Evolutionary conservation across 1,140 invertebrate genomes (phyloP).

Genomic region (Zaprionus tsacasi): DNA sequence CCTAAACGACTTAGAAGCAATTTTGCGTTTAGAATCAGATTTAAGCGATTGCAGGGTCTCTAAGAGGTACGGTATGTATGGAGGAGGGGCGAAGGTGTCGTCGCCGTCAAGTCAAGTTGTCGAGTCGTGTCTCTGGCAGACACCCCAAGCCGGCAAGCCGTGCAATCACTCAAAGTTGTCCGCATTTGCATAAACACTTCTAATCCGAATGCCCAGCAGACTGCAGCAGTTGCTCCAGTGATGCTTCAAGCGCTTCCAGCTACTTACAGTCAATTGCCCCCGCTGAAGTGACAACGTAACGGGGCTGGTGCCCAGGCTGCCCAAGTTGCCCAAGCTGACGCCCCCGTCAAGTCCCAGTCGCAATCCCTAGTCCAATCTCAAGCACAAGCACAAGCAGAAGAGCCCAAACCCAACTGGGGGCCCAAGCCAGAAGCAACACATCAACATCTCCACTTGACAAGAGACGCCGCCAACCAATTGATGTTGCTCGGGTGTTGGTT

Average conservation of each 20-base stretch:
- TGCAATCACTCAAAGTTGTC: conserved; percentile 77
- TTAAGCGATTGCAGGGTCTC: conserved; percentile 44
- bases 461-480: conserved; percentile 53
- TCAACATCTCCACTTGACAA: conserved; percentile 39
- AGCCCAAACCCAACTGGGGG: too few relatives aligned
- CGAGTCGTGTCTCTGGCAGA: conserved; percentile 30
- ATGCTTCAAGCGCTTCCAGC: conserved; percentile 33
- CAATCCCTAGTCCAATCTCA: conserved; percentile 11
- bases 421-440: conserved; percentile 15
- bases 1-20: conserved; percentile 59
- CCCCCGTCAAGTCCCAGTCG: not conserved
- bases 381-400: conserved; percentile 24
- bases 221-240: conserved; percentile 46
- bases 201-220: conserved; percentile 76
- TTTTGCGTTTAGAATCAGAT: conserved; percentile 41
- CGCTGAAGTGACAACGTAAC: conserved; percentile 65
- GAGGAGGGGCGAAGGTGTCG: not conserved
- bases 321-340: not conserved
- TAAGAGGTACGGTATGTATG: not conserved
- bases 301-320: not conserved
- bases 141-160: conserved; percentile 29
- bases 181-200: conserved; percentile 81
- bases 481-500: conserved; percentile 35
- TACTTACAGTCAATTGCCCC: conserved; percentile 76
- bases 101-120: conserved; percentile 17